phyloP scores from a whole-genome alignment of 1,140 invertebrate genomes.

The Colletes gigas region DNA sequence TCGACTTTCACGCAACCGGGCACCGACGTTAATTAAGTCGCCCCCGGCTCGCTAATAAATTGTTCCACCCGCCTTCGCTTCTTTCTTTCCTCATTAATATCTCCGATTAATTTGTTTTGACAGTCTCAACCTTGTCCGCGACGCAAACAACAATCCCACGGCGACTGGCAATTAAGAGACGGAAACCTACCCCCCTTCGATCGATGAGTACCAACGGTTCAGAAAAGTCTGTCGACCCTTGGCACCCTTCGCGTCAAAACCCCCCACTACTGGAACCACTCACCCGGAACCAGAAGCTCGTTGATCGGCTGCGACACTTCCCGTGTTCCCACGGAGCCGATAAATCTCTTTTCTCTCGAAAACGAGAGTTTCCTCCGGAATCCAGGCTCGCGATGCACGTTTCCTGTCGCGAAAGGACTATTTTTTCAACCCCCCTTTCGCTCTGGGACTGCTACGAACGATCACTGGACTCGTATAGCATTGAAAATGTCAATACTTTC shows the following conservation, averaged over 20 bases:
- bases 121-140: not conserved
- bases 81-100: conserved; percentile 38
- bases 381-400: conserved; percentile 11
- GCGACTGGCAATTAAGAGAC: too few relatives aligned
- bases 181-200: conserved; percentile 25
- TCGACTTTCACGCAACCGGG: not conserved
- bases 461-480: too few relatives aligned
- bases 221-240: conserved; percentile 20
- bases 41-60: conserved; percentile 29
- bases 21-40: conserved; percentile 25
- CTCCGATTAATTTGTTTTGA: conserved; percentile 47
- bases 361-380: conserved; percentile 56
- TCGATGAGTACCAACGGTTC: conserved; percentile 29
- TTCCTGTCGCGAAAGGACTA: not conserved
- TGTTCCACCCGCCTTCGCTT: not conserved
- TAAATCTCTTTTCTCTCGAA: conserved; percentile 59
- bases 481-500: too few relatives aligned
- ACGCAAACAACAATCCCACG: too few relatives aligned
- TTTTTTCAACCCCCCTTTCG: not conserved
- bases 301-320: conserved; percentile 57
- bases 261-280: not conserved
- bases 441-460: too few relatives aligned
- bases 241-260: not conserved
- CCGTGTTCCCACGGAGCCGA: conserved; percentile 59
- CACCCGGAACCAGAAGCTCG: conserved; percentile 41